A percentile compares a stretch with the other conserved stretches of the same genome.
Conservation (phyloP, 2,797 vertebrate species). For the Hipposideros larvatus region DNA sequence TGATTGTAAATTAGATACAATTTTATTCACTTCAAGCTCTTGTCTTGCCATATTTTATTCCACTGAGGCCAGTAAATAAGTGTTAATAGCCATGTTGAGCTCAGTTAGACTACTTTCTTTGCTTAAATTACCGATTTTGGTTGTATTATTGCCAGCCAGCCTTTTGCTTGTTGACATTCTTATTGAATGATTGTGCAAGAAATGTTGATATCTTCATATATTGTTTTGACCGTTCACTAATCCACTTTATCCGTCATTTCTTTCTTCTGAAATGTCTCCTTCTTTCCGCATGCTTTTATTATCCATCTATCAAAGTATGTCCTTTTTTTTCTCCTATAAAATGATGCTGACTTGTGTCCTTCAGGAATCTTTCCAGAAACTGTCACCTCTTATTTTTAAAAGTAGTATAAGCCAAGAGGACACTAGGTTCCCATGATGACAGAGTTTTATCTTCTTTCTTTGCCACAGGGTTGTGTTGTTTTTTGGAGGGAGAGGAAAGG, state of each 20-base stretch:
- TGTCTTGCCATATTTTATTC: constrained; percentile 64
- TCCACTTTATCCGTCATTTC: constrained; percentile 32
- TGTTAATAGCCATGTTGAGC: constrained; percentile 48
- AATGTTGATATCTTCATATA: constrained; percentile 48
- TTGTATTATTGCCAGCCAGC: constrained; percentile 1
- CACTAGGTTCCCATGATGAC: neutral
- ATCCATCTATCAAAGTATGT: constrained; percentile 1
- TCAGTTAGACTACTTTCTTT: constrained; percentile 51
- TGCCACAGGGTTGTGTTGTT: neutral
- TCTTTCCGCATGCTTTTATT: constrained; percentile 35
- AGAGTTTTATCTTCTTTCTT: constrained; percentile 12
- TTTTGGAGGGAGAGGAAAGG: neutral
- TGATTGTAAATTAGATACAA: constrained; percentile 58
- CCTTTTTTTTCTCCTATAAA: constrained; percentile 9
- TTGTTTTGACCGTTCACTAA: constrained; percentile 57
- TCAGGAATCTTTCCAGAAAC: neutral
- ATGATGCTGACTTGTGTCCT: neutral
- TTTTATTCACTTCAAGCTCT: constrained; percentile 44
- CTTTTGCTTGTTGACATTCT: constrained; percentile 64
- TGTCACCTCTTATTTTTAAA: constrained; percentile 9
- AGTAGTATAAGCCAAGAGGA: neutral
- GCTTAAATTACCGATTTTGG: constrained; percentile 54
- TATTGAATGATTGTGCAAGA: constrained; percentile 47
- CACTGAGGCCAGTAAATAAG: constrained; percentile 57
- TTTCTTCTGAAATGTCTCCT: constrained; percentile 49